Evolutionary conservation across 2,797 vertebrate genomes (phyloP).

Genomic region (Stomatorhinus walkeri): DNA sequence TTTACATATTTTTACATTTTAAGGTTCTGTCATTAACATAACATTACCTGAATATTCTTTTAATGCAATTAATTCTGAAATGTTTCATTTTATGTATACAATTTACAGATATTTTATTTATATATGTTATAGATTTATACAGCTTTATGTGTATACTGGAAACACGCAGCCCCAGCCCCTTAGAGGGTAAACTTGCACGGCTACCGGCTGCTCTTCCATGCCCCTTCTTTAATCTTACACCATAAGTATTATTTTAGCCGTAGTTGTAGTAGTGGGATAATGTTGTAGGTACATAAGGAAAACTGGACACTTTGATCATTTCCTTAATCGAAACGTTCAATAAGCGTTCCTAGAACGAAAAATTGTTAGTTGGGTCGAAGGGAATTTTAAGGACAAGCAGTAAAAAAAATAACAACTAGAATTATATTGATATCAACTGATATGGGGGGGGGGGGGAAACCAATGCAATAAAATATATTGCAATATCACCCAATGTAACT

Average conservation of each 20-base stretch:
- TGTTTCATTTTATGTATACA: background rate
- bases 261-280: background rate
- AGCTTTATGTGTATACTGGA: background rate
- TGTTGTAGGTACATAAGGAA: background rate
- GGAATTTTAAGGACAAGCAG: background rate
- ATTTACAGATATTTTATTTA: background rate
- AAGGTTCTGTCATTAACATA: background rate
- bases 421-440: background rate
- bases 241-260: background rate
- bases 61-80: background rate
- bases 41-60: background rate
- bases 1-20: background rate
- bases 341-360: background rate
- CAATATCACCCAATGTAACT: background rate
- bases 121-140: background rate
- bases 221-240: background rate
- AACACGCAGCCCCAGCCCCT: background rate
- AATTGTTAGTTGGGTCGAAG: background rate
- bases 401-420: background rate
- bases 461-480: background rate
- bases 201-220: background rate
- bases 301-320: background rate
- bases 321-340: background rate
- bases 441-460: background rate
- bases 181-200: background rate